These are phyloP conservation scores for Leptoteleia sp. DNA, from an alignment of 1,140 invertebrate genomes.

Conservation along the genomic window DNA sequence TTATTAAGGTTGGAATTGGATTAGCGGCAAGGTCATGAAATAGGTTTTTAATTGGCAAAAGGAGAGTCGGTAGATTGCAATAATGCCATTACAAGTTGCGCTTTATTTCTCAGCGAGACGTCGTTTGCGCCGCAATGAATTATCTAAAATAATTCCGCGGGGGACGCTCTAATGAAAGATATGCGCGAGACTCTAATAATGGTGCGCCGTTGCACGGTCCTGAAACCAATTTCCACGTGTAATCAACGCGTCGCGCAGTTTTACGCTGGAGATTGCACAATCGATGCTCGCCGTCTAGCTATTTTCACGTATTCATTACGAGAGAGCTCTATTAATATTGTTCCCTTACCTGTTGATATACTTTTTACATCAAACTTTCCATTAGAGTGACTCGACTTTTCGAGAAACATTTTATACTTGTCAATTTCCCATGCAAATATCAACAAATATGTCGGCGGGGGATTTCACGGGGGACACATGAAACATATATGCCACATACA, in stretches of 20 bases:
- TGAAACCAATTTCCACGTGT: slow-evolving; percentile 37
- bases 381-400: background rate
- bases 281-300: slow-evolving; percentile 8
- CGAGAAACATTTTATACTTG: no score
- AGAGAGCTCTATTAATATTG: slow-evolving; percentile 4
- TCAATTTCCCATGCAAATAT: no score
- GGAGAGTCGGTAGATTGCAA: slow-evolving; percentile 33
- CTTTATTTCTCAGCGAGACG: slow-evolving; percentile 19
- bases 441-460: no score
- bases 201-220: slow-evolving; percentile 11
- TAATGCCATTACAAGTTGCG: slow-evolving; percentile 17
- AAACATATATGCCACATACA: no score
- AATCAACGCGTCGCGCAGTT: slow-evolving; percentile 32
- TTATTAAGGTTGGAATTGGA: slow-evolving; percentile 25
- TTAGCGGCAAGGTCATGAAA: slow-evolving; percentile 34
- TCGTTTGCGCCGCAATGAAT: slow-evolving; percentile 4
- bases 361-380: background rate
- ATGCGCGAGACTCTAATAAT: slow-evolving; percentile 27
- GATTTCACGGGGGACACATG: no score
- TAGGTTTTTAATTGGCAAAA: slow-evolving; percentile 49
- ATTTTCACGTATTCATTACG: slow-evolving; percentile 5
- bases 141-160: slow-evolving; percentile 32
- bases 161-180: slow-evolving; percentile 20
- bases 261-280: slow-evolving; percentile 28
- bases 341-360: slow-evolving; percentile 30